phyloP scores from a whole-genome alignment of 2,113 vertebrate genomes.

The Falcunculus frontatus region DNA sequence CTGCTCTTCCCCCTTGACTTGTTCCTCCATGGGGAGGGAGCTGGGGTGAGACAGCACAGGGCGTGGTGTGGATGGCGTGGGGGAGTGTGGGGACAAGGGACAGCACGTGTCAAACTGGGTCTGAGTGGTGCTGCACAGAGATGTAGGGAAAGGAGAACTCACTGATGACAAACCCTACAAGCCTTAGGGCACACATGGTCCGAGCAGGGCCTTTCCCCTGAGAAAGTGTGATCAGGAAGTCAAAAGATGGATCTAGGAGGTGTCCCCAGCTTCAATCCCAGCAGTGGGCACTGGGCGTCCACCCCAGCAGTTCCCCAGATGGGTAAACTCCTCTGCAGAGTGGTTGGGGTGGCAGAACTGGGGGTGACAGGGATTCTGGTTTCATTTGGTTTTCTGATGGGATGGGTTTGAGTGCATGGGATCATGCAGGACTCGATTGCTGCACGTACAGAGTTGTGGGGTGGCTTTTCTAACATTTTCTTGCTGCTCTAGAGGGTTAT shows the following conservation, averaged over 20 bases:
- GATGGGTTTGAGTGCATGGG: not conserved
- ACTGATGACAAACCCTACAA: not conserved
- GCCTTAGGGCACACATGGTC: not conserved
- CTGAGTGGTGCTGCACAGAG: not conserved
- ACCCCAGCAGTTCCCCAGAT: not conserved
- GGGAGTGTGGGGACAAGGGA: not conserved
- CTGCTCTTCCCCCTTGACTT: not conserved
- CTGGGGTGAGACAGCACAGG: not conserved
- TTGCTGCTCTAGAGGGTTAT: not conserved
- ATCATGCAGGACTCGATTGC: not conserved
- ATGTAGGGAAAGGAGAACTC: not conserved
- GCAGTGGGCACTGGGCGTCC: not conserved
- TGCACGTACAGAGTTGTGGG: not conserved
- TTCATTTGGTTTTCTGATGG: not conserved
- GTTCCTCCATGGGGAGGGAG: not conserved
- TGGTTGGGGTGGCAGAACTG: not conserved
- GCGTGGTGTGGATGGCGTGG: accelerated
- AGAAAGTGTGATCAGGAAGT: not conserved
- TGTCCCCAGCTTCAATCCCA: not conserved
- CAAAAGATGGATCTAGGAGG: not conserved
- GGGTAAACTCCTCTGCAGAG: not conserved
- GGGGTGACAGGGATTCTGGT: not conserved
- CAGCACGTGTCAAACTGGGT: accelerated
- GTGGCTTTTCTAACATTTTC: not conserved
- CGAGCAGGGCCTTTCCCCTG: not conserved